Evolutionary conservation across 1,140 invertebrate genomes (phyloP).

Genomic region (Galendromus occidentalis): DNA sequence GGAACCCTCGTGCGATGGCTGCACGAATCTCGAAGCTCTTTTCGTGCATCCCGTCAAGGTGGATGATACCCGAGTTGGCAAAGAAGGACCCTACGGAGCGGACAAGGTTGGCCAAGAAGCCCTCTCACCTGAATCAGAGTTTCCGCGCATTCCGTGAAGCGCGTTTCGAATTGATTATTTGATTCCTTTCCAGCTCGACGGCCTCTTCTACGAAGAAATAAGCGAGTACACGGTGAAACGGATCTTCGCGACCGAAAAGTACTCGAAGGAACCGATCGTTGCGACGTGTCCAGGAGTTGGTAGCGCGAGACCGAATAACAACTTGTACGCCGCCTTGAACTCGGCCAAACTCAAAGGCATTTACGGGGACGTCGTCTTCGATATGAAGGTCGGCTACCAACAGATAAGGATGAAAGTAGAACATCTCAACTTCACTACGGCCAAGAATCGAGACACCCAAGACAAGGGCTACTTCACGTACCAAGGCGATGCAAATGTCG

Average conservation of each 20-base stretch:
- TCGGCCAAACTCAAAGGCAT: neutral
- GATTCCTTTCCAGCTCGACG: neutral
- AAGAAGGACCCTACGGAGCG: neutral
- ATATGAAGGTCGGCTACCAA: neutral
- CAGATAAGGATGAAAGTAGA: neutral
- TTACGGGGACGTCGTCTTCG: neutral
- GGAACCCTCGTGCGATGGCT: neutral
- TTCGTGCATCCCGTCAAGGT: neutral
- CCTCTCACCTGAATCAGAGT: too few species aligned
- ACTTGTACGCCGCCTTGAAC: neutral
- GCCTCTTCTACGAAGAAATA: slow-evolving; percentile 1
- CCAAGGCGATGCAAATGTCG: slow-evolving; percentile 56
- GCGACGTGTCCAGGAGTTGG: neutral
- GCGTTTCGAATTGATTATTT: neutral
- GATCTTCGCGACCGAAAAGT: neutral
- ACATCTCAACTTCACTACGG: neutral
- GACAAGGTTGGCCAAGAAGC: slow-evolving; percentile 7
- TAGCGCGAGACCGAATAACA: neutral
- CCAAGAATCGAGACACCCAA: slow-evolving; percentile 23
- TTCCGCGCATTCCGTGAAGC: too few species aligned
- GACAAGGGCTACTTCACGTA: slow-evolving; percentile 81
- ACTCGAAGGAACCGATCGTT: neutral
- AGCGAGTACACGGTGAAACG: neutral
- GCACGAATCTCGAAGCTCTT: neutral
- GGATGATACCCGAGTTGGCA: neutral